Evolutionary conservation across 2,113 vertebrate genomes (phyloP).

Genomic region (Choloepus hoffmanni): DNA sequence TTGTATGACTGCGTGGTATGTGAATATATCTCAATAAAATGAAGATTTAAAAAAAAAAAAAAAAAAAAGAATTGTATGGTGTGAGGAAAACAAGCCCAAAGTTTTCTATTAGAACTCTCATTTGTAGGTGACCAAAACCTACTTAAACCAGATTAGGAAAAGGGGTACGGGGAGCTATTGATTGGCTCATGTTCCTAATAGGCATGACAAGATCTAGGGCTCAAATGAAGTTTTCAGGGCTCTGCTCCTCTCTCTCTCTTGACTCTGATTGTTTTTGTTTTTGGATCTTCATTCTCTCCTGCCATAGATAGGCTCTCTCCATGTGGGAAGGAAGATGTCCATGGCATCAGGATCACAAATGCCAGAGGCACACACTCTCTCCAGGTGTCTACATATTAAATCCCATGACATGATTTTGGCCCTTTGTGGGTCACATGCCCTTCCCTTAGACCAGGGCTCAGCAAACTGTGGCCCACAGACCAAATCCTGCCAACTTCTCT

Average conservation of each 20-base stretch:
- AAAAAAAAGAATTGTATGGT: background rate
- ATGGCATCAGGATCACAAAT: background rate
- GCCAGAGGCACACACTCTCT: background rate
- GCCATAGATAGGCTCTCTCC: background rate
- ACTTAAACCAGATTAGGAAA: background rate
- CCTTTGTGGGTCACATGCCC: background rate
- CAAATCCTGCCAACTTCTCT: background rate
- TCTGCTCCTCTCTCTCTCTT: background rate
- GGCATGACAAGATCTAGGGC: background rate
- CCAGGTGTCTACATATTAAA: background rate
- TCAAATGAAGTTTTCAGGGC: background rate
- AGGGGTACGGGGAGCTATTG: background rate
- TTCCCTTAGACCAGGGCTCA: background rate
- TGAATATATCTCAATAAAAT: no score
- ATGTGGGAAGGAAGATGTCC: background rate
- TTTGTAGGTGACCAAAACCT: background rate
- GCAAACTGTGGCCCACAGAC: background rate
- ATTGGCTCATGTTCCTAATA: background rate
- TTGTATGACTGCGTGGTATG: no score
- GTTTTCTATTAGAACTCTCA: background rate
- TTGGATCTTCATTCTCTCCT: slow-evolving; percentile 7
- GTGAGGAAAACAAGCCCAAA: background rate
- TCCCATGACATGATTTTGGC: background rate
- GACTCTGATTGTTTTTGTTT: background rate
- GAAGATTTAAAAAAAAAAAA: no score